These are phyloP conservation scores for Pogonomyrmex barbatus DNA, from an alignment of 1,140 invertebrate species.

Conservation along the genomic window DNA sequence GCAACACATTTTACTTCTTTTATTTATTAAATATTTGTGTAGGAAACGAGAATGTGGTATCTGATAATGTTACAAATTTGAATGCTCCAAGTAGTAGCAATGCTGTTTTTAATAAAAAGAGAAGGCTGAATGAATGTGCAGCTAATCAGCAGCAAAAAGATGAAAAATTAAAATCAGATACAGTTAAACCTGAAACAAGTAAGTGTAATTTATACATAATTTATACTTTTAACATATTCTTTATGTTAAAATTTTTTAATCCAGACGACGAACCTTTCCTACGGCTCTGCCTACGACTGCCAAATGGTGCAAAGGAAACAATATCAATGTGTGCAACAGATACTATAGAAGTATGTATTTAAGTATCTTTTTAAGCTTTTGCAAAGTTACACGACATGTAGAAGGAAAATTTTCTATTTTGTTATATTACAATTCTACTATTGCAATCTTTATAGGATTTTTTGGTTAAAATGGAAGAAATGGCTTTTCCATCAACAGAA, in stretches of 20 bases:
- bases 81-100: slow-evolving; percentile 53
- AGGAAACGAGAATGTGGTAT: slow-evolving; percentile 43
- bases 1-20: neutral
- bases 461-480: slow-evolving; percentile 82
- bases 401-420: neutral
- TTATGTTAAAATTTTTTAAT: slow-evolving; percentile 11
- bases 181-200: slow-evolving; percentile 67
- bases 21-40: neutral
- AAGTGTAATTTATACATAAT: slow-evolving; percentile 26
- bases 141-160: slow-evolving; percentile 9
- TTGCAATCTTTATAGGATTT: slow-evolving; percentile 77
- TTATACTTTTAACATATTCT: neutral
- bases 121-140: slow-evolving; percentile 55
- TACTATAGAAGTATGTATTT: slow-evolving; percentile 80
- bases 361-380: neutral
- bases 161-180: slow-evolving; percentile 32
- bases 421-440: neutral
- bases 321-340: slow-evolving; percentile 81
- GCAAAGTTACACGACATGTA: too few species aligned
- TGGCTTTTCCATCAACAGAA: slow-evolving; percentile 81
- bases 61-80: slow-evolving; percentile 45
- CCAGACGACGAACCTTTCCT: slow-evolving; percentile 77
- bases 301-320: slow-evolving; percentile 83
- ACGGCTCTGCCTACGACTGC: slow-evolving; percentile 83
- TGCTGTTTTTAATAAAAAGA: slow-evolving; percentile 61